Percentiles rank a stretch among this genome's conserved stretches.
phyloP scores from a whole-genome alignment of 2,888 invertebrate species.

The Yponomeuta plumbellus region DNA sequence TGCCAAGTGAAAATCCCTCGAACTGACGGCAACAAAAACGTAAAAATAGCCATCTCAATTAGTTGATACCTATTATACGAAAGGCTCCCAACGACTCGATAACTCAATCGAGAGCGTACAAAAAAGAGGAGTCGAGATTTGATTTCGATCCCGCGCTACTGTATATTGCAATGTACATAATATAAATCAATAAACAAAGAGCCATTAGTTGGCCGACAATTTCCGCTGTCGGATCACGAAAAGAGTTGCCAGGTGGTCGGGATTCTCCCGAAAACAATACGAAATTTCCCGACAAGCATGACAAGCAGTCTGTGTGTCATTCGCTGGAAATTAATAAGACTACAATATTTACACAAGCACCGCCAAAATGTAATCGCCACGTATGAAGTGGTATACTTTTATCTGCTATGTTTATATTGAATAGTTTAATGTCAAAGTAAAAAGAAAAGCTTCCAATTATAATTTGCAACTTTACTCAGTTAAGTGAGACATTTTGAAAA shows the following conservation, averaged over 20 bases:
- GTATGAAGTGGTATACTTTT: too few species aligned
- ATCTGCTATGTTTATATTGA: too few species aligned
- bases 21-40: background rate
- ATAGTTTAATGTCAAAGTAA: too few species aligned
- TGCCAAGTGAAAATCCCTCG: constrained; percentile 40
- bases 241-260: constrained; percentile 22
- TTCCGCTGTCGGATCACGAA: constrained; percentile 72
- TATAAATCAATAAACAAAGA: constrained; percentile 75
- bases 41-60: background rate
- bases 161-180: constrained; percentile 61
- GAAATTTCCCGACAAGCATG: too few species aligned
- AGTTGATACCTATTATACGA: background rate
- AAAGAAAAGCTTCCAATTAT: too few species aligned
- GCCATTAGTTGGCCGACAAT: constrained; percentile 72
- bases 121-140: constrained; percentile 52
- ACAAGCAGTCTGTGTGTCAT: too few species aligned
- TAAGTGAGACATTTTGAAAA: too few species aligned
- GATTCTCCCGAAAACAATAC: too few species aligned
- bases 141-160: constrained; percentile 59
- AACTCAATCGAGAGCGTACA: constrained; percentile 49
- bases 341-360: too few species aligned
- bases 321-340: too few species aligned
- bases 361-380: too few species aligned
- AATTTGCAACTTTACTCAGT: too few species aligned
- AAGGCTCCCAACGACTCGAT: constrained; percentile 27